phyloP scores from a whole-genome alignment of 1,140 invertebrate species.

The Lepidurus arcticus region DNA sequence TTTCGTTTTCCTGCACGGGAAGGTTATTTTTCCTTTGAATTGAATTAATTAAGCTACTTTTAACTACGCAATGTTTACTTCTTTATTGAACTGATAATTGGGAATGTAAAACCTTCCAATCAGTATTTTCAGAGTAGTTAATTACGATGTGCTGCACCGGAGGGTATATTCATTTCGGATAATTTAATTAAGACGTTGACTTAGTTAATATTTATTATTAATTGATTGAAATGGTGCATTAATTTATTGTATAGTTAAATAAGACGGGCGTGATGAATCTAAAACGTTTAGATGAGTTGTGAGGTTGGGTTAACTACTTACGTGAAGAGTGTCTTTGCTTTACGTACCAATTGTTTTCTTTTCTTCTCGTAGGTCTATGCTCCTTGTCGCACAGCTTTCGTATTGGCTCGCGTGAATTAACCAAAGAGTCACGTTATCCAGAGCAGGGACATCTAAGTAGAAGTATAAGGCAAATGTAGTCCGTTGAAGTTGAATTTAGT shows the following conservation, averaged over 20 bases:
- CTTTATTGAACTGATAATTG: too few species aligned
- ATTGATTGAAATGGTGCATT: neutral
- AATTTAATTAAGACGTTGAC: too few species aligned
- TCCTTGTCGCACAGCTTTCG: conserved; percentile 59
- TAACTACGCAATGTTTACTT: too few species aligned
- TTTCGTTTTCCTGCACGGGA: neutral
- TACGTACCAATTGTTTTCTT: conserved; percentile 20
- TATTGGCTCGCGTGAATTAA: conserved; percentile 51
- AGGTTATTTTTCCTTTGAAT: too few species aligned
- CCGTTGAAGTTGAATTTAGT: neutral
- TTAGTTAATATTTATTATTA: too few species aligned
- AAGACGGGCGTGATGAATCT: neutral
- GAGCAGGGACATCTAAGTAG: neutral
- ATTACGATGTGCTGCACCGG: too few species aligned
- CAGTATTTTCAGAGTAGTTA: too few species aligned
- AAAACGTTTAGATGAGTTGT: too few species aligned
- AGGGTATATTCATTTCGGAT: too few species aligned
- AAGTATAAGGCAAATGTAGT: neutral
- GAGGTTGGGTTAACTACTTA: too few species aligned
- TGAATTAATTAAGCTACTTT: too few species aligned
- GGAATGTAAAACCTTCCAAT: too few species aligned
- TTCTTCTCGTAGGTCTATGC: conserved; percentile 52
- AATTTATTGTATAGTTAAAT: conserved; percentile 27
- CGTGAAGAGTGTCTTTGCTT: neutral
- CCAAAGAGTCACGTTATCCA: neutral